A percentile compares a stretch with the other conserved stretches of the same genome.
Conservation (phyloP, 2,797 vertebrate genomes). For the Phrynocephalus forsythii region DNA sequence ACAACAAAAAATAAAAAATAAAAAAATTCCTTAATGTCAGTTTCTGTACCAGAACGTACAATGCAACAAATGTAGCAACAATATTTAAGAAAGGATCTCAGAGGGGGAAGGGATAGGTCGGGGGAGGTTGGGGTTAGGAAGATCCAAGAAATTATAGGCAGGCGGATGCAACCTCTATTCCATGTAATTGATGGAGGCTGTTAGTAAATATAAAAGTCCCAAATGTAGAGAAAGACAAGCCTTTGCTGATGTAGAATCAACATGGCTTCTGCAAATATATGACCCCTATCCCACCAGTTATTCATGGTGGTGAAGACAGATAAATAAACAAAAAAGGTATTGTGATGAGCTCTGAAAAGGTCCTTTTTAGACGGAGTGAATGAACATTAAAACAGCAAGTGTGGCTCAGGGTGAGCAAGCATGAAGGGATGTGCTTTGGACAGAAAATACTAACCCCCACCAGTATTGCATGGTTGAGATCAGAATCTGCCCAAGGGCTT, state of each 20-base stretch:
- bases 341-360: neutral
- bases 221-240: neutral
- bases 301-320: neutral
- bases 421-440: no score
- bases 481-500: no score
- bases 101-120: neutral
- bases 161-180: neutral
- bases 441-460: no score
- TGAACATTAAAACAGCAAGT: neutral
- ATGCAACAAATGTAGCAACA: neutral
- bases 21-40: neutral
- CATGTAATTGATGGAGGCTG: neutral
- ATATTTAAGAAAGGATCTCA: neutral
- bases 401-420: no score
- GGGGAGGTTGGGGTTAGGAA: no score
- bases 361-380: neutral
- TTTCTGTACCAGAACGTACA: neutral
- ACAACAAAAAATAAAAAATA: neutral
- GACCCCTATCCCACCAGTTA: neutral
- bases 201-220: neutral
- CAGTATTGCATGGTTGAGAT: no score
- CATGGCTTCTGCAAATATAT: neutral
- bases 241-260: neutral
- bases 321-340: neutral
- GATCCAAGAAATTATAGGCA: neutral